phyloP scores from a whole-genome alignment of 2,797 vertebrate species.

The Lerista edwardsae region DNA sequence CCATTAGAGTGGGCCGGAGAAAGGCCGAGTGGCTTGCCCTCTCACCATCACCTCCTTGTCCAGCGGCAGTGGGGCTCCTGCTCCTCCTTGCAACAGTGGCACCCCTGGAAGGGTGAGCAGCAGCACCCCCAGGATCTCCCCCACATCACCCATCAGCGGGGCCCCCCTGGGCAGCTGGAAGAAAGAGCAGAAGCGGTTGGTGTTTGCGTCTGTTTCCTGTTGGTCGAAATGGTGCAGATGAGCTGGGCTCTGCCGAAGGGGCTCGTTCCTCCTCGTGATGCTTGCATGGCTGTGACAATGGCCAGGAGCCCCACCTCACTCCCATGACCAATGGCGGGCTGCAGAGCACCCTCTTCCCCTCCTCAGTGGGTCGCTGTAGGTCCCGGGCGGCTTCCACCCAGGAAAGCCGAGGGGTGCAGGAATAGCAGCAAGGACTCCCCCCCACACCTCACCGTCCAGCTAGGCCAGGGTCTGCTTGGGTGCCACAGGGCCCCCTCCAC shows the following conservation, averaged over 20 bases:
- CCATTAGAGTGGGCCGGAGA: too few species aligned
- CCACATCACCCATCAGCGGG: neutral
- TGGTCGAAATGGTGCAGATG: neutral
- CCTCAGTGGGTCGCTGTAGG: neutral
- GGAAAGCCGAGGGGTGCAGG: too few species aligned
- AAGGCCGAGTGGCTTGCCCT: neutral
- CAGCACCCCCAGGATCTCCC: neutral
- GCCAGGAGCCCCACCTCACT: neutral
- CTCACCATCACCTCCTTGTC: neutral
- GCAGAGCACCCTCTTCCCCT: neutral
- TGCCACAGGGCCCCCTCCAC: neutral
- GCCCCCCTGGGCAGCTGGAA: neutral
- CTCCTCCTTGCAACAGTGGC: neutral
- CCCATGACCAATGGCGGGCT: neutral
- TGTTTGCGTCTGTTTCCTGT: too few species aligned
- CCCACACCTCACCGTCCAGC: constrained; percentile 37
- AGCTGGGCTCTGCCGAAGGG: neutral
- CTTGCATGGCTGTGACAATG: too few species aligned
- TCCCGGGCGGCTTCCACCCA: too few species aligned
- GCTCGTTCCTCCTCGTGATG: neutral
- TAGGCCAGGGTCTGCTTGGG: neutral
- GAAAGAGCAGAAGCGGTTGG: neutral
- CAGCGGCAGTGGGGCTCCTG: neutral
- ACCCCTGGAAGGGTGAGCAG: constrained; percentile 23
- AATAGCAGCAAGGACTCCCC: too few species aligned